Conservation (phyloP, 1,140 invertebrate genomes). For the Philotrypesis tridentata region DNA sequence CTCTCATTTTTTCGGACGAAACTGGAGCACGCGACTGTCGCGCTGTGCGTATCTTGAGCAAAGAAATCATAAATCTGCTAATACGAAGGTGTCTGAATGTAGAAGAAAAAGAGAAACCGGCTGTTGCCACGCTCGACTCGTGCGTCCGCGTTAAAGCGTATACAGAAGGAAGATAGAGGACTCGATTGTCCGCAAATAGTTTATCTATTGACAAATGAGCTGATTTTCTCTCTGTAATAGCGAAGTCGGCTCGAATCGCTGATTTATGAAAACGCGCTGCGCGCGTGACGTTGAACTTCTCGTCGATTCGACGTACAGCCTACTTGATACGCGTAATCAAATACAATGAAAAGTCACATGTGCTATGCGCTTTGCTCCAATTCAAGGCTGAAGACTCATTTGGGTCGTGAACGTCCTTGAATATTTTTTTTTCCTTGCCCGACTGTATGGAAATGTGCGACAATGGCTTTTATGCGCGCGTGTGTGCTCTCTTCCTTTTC, state of each 20-base stretch:
- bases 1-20: not conserved
- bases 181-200: too few species aligned
- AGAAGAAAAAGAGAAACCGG: constrained; percentile 20
- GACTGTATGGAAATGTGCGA: not conserved
- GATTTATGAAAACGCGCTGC: too few species aligned
- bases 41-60: too few species aligned
- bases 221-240: too few species aligned
- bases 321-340: too few species aligned
- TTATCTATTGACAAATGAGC: too few species aligned
- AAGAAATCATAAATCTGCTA: too few species aligned
- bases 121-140: not conserved
- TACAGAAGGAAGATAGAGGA: too few species aligned
- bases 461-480: constrained; percentile 30
- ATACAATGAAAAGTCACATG: not conserved
- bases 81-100: too few species aligned
- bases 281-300: too few species aligned
- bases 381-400: constrained; percentile 34
- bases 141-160: not conserved
- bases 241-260: too few species aligned
- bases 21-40: not conserved
- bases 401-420: constrained; percentile 13
- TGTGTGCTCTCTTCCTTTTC: not conserved
- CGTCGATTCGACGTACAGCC: too few species aligned
- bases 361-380: not conserved
- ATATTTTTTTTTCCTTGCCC: not conserved